Evolutionary conservation across 2,797 vertebrate genomes (phyloP).

Genomic region (Neoniphon sammara): DNA sequence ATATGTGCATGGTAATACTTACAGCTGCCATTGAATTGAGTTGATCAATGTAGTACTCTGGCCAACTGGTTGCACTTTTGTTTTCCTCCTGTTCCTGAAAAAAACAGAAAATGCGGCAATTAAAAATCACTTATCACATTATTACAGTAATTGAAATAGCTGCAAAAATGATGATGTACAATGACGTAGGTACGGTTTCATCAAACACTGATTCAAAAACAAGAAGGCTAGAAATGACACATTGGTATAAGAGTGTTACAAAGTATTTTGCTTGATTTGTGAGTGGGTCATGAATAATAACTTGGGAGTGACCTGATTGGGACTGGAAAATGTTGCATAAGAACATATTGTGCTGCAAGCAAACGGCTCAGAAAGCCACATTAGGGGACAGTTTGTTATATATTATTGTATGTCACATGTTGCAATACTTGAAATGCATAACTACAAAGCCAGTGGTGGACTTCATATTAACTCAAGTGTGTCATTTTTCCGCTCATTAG

Average conservation of each 20-base stretch:
- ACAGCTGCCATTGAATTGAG: slow-evolving; percentile 99
- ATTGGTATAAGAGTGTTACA: not conserved
- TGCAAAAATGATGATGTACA: not conserved
- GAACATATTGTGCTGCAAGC: not conserved
- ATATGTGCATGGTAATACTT: slow-evolving; percentile 77
- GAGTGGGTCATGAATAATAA: slow-evolving; percentile 10
- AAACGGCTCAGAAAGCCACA: slow-evolving; percentile 26
- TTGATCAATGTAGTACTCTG: slow-evolving; percentile 98
- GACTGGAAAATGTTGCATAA: slow-evolving; percentile 12
- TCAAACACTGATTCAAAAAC: not conserved
- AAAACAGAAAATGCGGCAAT: slow-evolving; percentile 49
- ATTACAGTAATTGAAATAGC: not conserved
- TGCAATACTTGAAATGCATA: slow-evolving; percentile 36
- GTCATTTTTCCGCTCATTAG: slow-evolving; percentile 34
- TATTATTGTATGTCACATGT: slow-evolving; percentile 37
- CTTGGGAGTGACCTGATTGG: slow-evolving; percentile 6
- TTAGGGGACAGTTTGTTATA: slow-evolving; percentile 19
- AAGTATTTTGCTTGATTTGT: not conserved
- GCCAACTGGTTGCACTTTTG: slow-evolving; percentile 99
- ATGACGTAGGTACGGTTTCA: not conserved
- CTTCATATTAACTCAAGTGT: slow-evolving; percentile 10
- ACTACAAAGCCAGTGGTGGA: slow-evolving; percentile 38
- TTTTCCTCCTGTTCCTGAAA: slow-evolving; percentile 97
- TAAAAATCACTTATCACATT: not conserved
- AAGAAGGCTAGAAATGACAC: not conserved